A percentile compares a stretch with the other conserved stretches of the same genome.
Conservation (phyloP, 2,797 vertebrate species). For the Poeciliopsis gracilis region DNA sequence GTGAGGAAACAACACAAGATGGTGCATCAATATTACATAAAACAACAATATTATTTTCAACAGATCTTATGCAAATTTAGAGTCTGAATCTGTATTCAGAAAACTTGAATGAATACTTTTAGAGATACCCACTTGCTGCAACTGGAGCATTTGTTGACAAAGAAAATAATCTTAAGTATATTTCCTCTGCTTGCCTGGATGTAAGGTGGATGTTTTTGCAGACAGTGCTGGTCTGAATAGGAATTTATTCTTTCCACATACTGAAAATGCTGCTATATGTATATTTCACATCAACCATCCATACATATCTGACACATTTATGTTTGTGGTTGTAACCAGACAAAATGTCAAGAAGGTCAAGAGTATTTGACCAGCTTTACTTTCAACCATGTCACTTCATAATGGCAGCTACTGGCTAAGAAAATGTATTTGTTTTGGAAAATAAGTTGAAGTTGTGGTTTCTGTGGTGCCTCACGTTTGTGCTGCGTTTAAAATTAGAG, state of each 20-base stretch:
- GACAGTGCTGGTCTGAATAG: too few species aligned
- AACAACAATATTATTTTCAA: neutral
- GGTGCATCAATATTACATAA: neutral
- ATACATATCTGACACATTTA: neutral
- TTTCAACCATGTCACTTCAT: neutral
- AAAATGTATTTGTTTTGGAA: neutral
- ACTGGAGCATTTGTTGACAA: neutral
- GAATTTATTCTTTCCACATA: too few species aligned
- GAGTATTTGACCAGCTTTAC: neutral
- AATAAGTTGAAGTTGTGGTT: neutral
- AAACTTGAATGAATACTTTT: neutral
- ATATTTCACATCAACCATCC: too few species aligned
- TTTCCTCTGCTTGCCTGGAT: too few species aligned
- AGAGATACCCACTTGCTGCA: neutral
- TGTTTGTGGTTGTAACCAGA: neutral
- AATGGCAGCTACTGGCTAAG: neutral
- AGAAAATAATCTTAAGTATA: too few species aligned
- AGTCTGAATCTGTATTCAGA: neutral
- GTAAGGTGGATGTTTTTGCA: too few species aligned
- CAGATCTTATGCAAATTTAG: neutral
- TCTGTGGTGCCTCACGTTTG: neutral
- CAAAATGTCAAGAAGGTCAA: neutral
- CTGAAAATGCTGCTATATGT: too few species aligned
- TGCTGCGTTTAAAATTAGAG: neutral
- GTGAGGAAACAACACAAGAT: neutral